Percentiles rank a stretch among this genome's conserved stretches.
These are phyloP conservation scores for Carposina sasakii DNA, from an alignment of 1,140 invertebrate genomes.

Conservation along the genomic window DNA sequence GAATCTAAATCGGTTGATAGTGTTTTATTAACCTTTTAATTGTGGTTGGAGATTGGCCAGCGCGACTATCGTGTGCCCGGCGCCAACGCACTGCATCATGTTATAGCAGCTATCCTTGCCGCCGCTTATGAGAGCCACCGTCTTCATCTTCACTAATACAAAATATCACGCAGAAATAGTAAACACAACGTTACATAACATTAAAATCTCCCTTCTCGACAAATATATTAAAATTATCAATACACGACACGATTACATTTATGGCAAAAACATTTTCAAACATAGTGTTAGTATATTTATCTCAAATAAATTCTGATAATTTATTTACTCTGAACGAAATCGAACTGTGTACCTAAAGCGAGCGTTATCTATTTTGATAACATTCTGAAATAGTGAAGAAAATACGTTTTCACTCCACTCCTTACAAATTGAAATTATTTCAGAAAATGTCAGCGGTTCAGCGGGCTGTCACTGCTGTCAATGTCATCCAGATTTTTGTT, in stretches of 20 bases:
- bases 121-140: conserved; percentile 93
- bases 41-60: conserved; percentile 95
- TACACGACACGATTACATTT: conserved; percentile 46
- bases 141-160: conserved; percentile 79
- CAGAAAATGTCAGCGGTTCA: no score
- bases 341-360: no score
- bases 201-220: conserved; percentile 45
- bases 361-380: conserved; percentile 64
- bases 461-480: no score
- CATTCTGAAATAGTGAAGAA: conserved; percentile 42
- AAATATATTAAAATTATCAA: conserved; percentile 45
- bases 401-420: no score
- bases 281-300: no score
- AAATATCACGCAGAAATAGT: conserved; percentile 36
- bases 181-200: conserved; percentile 63
- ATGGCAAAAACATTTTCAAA: conserved; percentile 43
- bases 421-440: no score
- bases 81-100: conserved; percentile 97
- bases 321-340: no score
- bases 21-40: conserved; percentile 81
- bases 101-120: conserved; percentile 99
- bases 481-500: no score
- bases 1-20: conserved; percentile 31
- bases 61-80: conserved; percentile 96
- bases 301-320: no score